Percentiles rank a stretch among this genome's conserved stretches.
Evolutionary conservation across 2,888 invertebrate species (phyloP).

Genomic region (Cosmopolites sordidus): DNA sequence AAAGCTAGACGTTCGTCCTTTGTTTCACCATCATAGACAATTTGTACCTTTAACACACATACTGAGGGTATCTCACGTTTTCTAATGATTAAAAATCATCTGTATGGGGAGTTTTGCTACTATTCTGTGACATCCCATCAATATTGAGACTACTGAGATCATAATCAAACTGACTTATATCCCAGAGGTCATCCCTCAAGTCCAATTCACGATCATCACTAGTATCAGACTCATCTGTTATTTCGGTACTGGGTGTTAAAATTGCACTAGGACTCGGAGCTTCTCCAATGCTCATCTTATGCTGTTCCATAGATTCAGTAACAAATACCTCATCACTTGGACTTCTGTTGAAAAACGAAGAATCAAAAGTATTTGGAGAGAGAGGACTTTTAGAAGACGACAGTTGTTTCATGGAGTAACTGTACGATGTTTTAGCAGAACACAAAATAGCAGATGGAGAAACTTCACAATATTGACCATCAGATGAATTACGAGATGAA

Average conservation of each 20-base stretch:
- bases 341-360: conserved; percentile 23
- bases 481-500: conserved; percentile 42
- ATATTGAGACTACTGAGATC: conserved; percentile 42
- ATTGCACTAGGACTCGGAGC: conserved; percentile 52
- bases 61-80: no score
- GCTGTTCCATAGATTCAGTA: conserved; percentile 9
- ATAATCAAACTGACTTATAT: conserved; percentile 45
- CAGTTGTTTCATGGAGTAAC: conserved; percentile 4
- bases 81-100: conserved; percentile 15
- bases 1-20: no score
- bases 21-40: no score
- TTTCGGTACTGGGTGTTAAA: conserved; percentile 54
- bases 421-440: conserved; percentile 10
- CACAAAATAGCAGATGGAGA: conserved; percentile 7
- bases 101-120: conserved; percentile 18
- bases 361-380: conserved; percentile 18
- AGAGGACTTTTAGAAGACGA: conserved; percentile 18
- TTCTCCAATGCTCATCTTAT: conserved; percentile 21
- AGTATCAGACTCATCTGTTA: conserved; percentile 40
- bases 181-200: conserved; percentile 46
- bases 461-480: conserved; percentile 5
- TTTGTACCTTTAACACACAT: no score
- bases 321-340: conserved; percentile 22
- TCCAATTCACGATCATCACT: conserved; percentile 43
- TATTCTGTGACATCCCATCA: conserved; percentile 37